Conservation (phyloP, 1,140 invertebrate species). For the Polypedilum pembai region DNA sequence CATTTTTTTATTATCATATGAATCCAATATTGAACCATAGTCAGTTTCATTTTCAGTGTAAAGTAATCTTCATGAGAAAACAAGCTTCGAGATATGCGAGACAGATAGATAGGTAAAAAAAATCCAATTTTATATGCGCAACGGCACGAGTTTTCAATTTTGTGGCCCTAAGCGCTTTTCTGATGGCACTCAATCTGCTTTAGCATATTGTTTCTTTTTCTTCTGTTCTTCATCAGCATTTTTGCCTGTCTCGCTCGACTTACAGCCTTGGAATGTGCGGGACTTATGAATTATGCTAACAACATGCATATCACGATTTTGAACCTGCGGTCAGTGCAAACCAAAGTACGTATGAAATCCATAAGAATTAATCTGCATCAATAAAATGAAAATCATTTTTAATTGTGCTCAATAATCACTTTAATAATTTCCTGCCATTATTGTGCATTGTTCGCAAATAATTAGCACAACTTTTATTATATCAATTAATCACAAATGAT, state of each 20-base stretch:
- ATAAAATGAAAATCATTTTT: no score
- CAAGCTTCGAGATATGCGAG: not conserved
- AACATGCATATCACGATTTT: no score
- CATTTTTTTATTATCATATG: no score
- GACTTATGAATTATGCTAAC: not conserved
- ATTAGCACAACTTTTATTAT: no score
- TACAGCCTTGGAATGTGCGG: not conserved
- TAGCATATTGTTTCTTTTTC: not conserved
- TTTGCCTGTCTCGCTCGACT: not conserved
- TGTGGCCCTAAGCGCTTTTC: not conserved
- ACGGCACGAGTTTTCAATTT: conserved; percentile 1
- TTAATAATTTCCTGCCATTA: no score
- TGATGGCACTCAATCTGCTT: conserved; percentile 15
- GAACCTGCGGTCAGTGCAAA: no score
- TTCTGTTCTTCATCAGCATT: not conserved
- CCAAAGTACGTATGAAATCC: no score
- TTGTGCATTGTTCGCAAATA: no score
- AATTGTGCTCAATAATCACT: no score
- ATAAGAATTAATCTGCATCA: no score
- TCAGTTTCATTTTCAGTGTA: not conserved
- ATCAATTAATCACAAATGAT: no score
- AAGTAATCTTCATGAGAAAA: conserved; percentile 22
- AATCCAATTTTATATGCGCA: conserved; percentile 5
- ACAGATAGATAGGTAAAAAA: not conserved
- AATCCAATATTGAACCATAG: not conserved